Conservation (phyloP, 2,797 vertebrate genomes). For the Emys orbicularis region DNA sequence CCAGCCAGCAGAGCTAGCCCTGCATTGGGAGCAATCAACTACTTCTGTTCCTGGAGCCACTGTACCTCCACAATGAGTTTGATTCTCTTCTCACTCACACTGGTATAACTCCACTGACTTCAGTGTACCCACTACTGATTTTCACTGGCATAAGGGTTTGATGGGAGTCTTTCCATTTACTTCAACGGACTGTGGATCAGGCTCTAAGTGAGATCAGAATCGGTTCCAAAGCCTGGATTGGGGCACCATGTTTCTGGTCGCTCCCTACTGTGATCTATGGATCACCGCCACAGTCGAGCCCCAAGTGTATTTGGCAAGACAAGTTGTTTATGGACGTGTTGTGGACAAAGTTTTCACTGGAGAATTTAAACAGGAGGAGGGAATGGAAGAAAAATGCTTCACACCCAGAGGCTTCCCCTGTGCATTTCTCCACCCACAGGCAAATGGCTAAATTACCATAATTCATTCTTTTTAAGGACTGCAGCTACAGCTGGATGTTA, state of each 20-base stretch:
- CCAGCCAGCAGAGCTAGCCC: background rate
- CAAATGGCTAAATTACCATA: background rate
- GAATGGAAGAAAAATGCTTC: background rate
- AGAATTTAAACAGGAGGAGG: background rate
- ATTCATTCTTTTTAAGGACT: background rate
- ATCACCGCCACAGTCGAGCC: background rate
- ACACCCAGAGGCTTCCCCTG: background rate
- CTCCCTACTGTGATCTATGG: background rate
- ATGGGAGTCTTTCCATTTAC: background rate
- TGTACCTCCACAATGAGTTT: background rate
- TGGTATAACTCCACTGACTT: background rate
- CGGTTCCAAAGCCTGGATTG: background rate
- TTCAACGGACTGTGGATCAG: too few species aligned
- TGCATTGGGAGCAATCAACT: background rate
- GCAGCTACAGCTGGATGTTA: background rate
- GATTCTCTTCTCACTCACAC: background rate
- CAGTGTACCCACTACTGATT: background rate
- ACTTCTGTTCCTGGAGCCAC: rapidly evolving
- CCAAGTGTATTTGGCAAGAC: background rate
- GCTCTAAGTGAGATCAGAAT: background rate
- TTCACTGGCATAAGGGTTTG: background rate
- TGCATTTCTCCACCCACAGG: background rate
- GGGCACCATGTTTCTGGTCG: background rate
- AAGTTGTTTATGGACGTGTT: background rate
- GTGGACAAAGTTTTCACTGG: background rate